Conservation (phyloP, 2,113 vertebrate genomes). For the Larimichthys crocea region DNA sequence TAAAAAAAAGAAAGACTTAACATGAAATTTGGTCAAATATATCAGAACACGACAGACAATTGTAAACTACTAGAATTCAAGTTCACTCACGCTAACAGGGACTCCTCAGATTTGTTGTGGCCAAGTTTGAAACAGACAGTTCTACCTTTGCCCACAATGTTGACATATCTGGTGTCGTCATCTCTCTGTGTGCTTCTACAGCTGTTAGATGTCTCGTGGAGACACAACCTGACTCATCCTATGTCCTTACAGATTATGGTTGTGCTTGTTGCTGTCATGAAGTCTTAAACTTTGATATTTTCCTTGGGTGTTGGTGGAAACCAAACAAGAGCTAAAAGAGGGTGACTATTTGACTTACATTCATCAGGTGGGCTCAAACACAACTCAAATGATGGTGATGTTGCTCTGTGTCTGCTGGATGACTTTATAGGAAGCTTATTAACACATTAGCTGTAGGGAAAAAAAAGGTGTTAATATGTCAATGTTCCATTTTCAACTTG, state of each 20-base stretch:
- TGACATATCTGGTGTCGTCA: not conserved
- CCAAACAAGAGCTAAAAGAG: slow-evolving; percentile 2
- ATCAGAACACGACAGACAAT: too few species aligned
- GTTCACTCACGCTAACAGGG: not conserved
- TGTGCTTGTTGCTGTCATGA: not conserved
- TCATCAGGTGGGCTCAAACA: not conserved
- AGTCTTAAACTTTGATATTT: not conserved
- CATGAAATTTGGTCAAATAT: too few species aligned
- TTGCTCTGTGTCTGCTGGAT: not conserved
- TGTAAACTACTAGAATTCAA: not conserved
- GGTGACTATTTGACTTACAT: not conserved
- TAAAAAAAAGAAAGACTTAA: too few species aligned
- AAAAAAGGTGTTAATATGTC: not conserved
- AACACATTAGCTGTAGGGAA: not conserved
- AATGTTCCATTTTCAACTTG: not conserved
- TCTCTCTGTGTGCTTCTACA: not conserved
- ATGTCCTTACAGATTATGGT: not conserved
- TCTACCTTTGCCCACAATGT: not conserved
- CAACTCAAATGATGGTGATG: not conserved
- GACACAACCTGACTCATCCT: not conserved
- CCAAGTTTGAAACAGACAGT: not conserved
- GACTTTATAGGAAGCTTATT: not conserved
- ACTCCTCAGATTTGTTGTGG: not conserved
- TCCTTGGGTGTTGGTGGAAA: not conserved
- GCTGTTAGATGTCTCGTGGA: not conserved